Evolutionary conservation across 2,113 vertebrate genomes (phyloP).

Genomic region (Psittacara wagleri): DNA sequence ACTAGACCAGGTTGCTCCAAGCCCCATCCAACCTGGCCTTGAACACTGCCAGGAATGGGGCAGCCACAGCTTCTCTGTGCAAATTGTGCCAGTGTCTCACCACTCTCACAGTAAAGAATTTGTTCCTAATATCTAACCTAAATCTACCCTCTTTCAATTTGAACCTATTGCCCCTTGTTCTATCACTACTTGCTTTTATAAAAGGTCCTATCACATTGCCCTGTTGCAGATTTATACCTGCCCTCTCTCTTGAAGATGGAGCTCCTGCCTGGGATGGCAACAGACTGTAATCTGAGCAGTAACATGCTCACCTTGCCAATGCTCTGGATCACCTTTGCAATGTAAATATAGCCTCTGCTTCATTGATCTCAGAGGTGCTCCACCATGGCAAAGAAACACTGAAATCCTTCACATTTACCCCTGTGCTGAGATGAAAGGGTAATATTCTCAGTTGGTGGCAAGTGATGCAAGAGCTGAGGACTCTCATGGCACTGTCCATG

Average conservation of each 20-base stretch:
- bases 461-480: neutral
- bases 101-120: neutral
- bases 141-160: neutral
- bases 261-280: neutral
- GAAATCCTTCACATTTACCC: neutral
- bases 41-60: too few species aligned
- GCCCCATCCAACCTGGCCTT: too few species aligned
- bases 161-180: neutral
- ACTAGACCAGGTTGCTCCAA: neutral
- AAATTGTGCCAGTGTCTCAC: neutral
- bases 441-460: neutral
- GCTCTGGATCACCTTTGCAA: neutral
- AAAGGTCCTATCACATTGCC: neutral
- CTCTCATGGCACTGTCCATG: fast-evolving
- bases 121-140: neutral
- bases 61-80: neutral
- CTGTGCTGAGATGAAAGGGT: neutral
- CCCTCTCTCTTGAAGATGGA: neutral
- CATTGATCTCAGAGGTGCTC: neutral
- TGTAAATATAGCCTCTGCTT: neutral
- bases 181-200: neutral
- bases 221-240: neutral
- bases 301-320: neutral
- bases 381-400: neutral
- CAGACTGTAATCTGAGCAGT: neutral